Conservation (phyloP, 1,140 invertebrate genomes). For the Homarus americanus region DNA sequence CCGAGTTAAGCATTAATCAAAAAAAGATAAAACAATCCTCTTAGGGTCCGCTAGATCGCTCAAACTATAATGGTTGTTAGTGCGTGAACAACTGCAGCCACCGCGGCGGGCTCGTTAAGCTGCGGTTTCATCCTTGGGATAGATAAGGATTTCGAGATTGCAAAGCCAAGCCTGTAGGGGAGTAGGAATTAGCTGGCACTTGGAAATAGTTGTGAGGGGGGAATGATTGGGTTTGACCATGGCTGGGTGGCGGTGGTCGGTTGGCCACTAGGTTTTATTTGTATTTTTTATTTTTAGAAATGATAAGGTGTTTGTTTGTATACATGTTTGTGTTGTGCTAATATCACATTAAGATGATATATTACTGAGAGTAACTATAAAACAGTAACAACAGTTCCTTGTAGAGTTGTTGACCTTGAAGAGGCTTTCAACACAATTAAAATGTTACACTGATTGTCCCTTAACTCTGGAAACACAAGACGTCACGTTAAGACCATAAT, state of each 20-base stretch:
- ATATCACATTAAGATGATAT: no score
- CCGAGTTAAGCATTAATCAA: background rate
- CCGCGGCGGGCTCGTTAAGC: background rate
- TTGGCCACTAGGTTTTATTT: no score
- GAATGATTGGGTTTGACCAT: background rate
- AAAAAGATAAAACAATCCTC: slow-evolving; percentile 8
- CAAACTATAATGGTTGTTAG: slow-evolving; percentile 1
- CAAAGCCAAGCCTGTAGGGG: slow-evolving; percentile 7
- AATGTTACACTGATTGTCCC: no score
- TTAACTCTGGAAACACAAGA: no score
- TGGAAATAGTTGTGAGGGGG: background rate
- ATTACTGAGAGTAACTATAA: no score
- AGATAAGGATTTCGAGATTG: slow-evolving; percentile 7
- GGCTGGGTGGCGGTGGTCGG: background rate
- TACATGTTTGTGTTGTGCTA: background rate
- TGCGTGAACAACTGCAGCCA: background rate
- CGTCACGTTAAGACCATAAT: no score
- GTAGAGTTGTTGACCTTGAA: no score
- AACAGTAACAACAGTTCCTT: no score
- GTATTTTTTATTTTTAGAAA: no score
- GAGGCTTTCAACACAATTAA: no score
- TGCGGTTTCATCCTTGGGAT: slow-evolving; percentile 7
- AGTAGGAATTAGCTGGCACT: background rate
- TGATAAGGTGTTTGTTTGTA: background rate
- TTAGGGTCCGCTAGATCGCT: background rate